These are phyloP conservation scores for Knipowitschia caucasica DNA, from an alignment of 2,797 vertebrate species.

Conservation along the genomic window DNA sequence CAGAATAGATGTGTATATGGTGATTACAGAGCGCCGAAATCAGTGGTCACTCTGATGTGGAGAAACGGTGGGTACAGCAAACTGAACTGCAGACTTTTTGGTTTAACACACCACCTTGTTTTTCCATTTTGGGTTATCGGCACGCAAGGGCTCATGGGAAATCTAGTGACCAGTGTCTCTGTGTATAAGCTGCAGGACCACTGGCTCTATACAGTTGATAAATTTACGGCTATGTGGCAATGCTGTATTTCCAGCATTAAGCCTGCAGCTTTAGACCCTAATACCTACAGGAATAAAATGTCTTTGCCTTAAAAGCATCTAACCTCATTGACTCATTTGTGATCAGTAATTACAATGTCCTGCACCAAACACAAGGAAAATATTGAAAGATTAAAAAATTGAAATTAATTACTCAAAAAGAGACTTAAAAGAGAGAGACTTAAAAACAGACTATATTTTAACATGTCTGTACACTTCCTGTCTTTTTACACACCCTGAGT, in stretches of 20 bases:
- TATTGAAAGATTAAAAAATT: slow-evolving; percentile 40
- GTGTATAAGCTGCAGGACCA: slow-evolving; percentile 24
- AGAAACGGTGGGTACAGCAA: slow-evolving; percentile 65
- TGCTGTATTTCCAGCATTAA: slow-evolving; percentile 7
- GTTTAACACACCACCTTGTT: slow-evolving; percentile 68
- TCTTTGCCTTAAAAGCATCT: slow-evolving; percentile 1
- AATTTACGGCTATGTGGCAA: slow-evolving; percentile 6
- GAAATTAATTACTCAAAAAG: background rate
- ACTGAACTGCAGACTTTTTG: slow-evolving; percentile 73
- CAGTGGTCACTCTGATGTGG: slow-evolving; percentile 79
- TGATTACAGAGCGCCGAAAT: slow-evolving; percentile 77
- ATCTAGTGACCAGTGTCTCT: slow-evolving; percentile 55
- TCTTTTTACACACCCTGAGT: too few species aligned
- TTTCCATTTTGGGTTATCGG: slow-evolving; percentile 73
- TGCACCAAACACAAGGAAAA: slow-evolving; percentile 25
- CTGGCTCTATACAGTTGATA: slow-evolving; percentile 8
- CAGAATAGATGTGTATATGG: slow-evolving; percentile 69
- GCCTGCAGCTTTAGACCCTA: slow-evolving; percentile 27
- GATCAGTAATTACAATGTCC: slow-evolving; percentile 32
- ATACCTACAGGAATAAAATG: slow-evolving; percentile 32
- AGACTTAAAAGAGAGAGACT: background rate
- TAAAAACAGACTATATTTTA: background rate
- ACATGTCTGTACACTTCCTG: too few species aligned
- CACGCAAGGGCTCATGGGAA: slow-evolving; percentile 65
- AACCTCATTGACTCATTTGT: slow-evolving; percentile 30